Evolutionary conservation across 1,140 invertebrate genomes (phyloP).

Genomic region (Eupeodes corollae): DNA sequence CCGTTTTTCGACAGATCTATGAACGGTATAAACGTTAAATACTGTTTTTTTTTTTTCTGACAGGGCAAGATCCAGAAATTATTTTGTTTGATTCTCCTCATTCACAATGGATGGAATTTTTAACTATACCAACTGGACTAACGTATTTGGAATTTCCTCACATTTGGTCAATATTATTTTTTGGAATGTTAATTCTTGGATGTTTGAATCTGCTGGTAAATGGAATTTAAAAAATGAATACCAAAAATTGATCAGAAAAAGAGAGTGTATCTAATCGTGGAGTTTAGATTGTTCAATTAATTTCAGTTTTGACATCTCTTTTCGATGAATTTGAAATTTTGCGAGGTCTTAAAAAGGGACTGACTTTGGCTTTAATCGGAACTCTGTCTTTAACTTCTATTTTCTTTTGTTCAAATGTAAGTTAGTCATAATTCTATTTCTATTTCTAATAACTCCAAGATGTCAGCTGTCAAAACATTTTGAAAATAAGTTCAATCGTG

Average conservation of each 20-base stretch:
- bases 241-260: too few species aligned
- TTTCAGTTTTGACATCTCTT: conserved; percentile 23
- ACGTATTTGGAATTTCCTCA: conserved; percentile 23
- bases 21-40: conserved; percentile 6
- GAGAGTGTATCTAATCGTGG: too few species aligned
- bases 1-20: too few species aligned
- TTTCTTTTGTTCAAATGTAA: conserved; percentile 28
- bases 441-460: too few species aligned
- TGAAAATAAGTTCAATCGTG: too few species aligned
- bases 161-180: conserved; percentile 30
- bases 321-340: conserved; percentile 30
- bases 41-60: too few species aligned
- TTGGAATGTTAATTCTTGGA: conserved; percentile 23
- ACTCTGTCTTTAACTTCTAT: conserved; percentile 15
- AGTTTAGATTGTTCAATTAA: conserved; percentile 23
- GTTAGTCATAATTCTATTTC: too few species aligned
- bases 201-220: conserved; percentile 26
- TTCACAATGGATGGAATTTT: conserved; percentile 25
- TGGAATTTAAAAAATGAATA: too few species aligned
- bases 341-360: conserved; percentile 13
- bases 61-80: too few species aligned
- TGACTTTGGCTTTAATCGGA: conserved; percentile 15
- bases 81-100: too few species aligned
- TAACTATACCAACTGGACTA: conserved; percentile 23
- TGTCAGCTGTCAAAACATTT: too few species aligned